Evolutionary conservation across 2,888 invertebrate species (phyloP).

Genomic region (Yponomeuta cagnagella): DNA sequence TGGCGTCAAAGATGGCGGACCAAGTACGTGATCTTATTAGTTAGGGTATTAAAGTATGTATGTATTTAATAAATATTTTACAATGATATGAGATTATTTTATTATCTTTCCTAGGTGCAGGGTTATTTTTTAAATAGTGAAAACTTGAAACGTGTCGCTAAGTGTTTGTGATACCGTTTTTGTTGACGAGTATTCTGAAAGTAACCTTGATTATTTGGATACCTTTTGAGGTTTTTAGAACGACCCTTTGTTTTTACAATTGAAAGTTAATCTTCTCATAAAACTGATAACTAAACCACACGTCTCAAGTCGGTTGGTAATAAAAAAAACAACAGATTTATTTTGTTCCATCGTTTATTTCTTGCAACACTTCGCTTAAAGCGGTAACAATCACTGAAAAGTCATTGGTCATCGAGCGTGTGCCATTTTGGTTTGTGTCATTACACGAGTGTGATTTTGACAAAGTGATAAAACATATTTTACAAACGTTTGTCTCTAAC

Average conservation of each 20-base stretch:
- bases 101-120: not conserved
- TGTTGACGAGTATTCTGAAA: too few species aligned
- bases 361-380: not conserved
- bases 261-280: too few species aligned
- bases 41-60: too few species aligned
- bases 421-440: not conserved
- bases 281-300: too few species aligned
- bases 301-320: not conserved
- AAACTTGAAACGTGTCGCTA: not conserved
- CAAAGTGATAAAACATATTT: too few species aligned
- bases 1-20: conserved; percentile 6
- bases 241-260: too few species aligned
- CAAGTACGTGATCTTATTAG: conserved; percentile 5
- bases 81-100: not conserved
- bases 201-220: too few species aligned
- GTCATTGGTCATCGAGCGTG: not conserved
- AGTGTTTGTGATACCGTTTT: too few species aligned
- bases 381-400: not conserved
- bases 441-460: not conserved
- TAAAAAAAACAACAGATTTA: not conserved
- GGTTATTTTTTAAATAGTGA: not conserved
- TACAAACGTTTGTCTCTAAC: too few species aligned
- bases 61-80: not conserved
- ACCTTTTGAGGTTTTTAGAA: too few species aligned
- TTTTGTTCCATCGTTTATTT: not conserved